A percentile compares a stretch with the other conserved stretches of the same genome.
These are phyloP conservation scores for Poecile atricapillus DNA, from an alignment of 2,113 vertebrate species.

Conservation along the genomic window DNA sequence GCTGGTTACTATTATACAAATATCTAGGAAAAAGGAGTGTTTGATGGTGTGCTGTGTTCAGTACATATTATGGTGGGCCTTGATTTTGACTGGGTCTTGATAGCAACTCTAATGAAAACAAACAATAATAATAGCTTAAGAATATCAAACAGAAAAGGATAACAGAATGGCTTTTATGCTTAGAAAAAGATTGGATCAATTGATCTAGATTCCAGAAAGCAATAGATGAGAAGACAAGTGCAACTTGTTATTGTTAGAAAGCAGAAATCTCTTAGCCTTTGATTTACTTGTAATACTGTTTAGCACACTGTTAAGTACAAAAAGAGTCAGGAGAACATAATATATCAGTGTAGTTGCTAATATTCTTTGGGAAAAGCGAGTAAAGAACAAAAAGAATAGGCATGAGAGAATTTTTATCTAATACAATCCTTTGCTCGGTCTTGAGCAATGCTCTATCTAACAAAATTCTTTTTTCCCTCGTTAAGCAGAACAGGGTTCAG, in stretches of 20 bases:
- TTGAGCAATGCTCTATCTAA: not conserved
- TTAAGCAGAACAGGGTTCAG: slow-evolving; percentile 32
- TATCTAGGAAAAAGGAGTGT: not conserved
- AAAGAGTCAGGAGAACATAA: slow-evolving; percentile 37
- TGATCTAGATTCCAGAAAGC: slow-evolving; percentile 65
- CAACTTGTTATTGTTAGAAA: slow-evolving; percentile 65
- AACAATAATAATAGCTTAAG: slow-evolving; percentile 65
- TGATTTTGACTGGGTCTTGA: slow-evolving; percentile 32
- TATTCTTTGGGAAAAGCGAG: slow-evolving; percentile 19
- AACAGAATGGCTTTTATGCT: slow-evolving; percentile 55
- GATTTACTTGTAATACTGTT: slow-evolving; percentile 65
- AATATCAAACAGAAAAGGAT: slow-evolving; percentile 49
- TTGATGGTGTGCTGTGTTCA: not conserved
- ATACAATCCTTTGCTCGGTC: not conserved
- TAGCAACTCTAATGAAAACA: slow-evolving; percentile 26
- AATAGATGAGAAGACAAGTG: slow-evolving; percentile 54
- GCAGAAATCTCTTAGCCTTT: slow-evolving; percentile 61
- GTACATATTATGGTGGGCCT: not conserved
- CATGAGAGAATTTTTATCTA: slow-evolving; percentile 25
- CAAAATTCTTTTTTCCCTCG: slow-evolving; percentile 5
- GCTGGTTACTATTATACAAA: not conserved
- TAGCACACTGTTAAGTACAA: slow-evolving; percentile 62
- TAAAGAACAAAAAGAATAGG: not conserved
- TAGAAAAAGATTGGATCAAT: slow-evolving; percentile 67
- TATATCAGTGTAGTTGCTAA: slow-evolving; percentile 21